Conservation (phyloP, 2,888 invertebrate species). For the Cantharis nigra region DNA sequence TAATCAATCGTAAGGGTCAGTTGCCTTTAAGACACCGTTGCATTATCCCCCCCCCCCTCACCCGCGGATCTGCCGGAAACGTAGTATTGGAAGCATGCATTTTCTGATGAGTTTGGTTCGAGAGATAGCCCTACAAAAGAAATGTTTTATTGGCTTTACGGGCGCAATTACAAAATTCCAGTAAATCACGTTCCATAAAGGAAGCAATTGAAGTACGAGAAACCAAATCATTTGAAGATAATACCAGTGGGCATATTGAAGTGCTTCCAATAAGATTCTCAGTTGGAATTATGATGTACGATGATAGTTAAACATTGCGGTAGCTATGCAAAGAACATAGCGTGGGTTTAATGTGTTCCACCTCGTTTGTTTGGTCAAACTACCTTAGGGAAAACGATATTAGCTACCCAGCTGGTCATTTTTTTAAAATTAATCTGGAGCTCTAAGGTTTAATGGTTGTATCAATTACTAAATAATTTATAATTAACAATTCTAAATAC, state of each 20-base stretch:
- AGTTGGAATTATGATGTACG: slow-evolving; percentile 47
- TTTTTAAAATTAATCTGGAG: slow-evolving; percentile 17
- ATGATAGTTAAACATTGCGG: slow-evolving; percentile 45
- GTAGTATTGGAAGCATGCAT: background rate
- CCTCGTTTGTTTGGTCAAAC: slow-evolving; percentile 44
- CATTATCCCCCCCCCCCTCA: background rate
- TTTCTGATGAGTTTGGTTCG: background rate
- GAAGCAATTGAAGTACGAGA: slow-evolving; percentile 16
- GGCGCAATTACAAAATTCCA: background rate
- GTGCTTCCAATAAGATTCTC: slow-evolving; percentile 44
- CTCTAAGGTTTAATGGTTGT: background rate
- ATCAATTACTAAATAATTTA: slow-evolving; percentile 4
- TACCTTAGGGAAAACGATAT: slow-evolving; percentile 37
- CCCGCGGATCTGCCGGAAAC: background rate
- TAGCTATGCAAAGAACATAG: slow-evolving; percentile 44
- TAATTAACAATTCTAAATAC: background rate
- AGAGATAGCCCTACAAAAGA: background rate
- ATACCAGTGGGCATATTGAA: slow-evolving; percentile 44
- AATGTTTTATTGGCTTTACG: background rate
- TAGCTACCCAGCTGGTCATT: slow-evolving; percentile 5
- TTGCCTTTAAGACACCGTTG: background rate
- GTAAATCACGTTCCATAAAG: slow-evolving; percentile 28
- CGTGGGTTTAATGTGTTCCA: slow-evolving; percentile 47
- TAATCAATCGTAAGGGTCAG: background rate
- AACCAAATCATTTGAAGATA: slow-evolving; percentile 36